These are phyloP conservation scores for Coenonympha arcania DNA, from an alignment of 2,888 invertebrate species.

Conservation along the genomic window DNA sequence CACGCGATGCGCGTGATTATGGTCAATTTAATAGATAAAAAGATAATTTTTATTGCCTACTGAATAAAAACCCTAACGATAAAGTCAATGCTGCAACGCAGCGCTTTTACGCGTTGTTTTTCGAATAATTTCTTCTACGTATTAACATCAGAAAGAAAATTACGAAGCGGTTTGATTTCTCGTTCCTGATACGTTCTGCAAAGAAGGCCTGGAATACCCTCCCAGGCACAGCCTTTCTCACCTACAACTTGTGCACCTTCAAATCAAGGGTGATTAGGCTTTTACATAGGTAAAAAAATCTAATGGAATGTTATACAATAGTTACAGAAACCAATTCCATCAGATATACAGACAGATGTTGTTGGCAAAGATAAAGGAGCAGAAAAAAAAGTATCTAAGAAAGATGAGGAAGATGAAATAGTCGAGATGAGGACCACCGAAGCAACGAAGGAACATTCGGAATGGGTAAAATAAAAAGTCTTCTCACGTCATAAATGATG, in stretches of 20 bases:
- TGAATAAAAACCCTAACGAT: neutral
- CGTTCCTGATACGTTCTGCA: no score
- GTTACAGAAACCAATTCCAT: slow-evolving; percentile 36
- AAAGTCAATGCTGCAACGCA: neutral
- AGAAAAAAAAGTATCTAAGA: slow-evolving; percentile 24
- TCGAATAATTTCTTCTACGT: neutral
- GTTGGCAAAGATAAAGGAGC: slow-evolving; percentile 26
- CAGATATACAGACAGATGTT: slow-evolving; percentile 30
- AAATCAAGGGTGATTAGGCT: no score
- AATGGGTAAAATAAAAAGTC: slow-evolving; percentile 44
- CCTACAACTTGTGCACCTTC: no score
- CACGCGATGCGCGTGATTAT: slow-evolving; percentile 24
- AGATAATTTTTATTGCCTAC: neutral
- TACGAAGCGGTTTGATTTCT: no score
- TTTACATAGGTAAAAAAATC: neutral
- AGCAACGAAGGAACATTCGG: slow-evolving; percentile 38
- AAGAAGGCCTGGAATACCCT: no score
- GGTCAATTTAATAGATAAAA: neutral
- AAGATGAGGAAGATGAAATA: slow-evolving; percentile 46
- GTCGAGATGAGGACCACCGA: slow-evolving; percentile 45
- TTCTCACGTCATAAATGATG: neutral
- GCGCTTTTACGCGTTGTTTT: neutral
- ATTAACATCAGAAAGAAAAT: neutral
- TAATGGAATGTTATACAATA: neutral
- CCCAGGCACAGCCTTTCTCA: no score